Evolutionary conservation across 2,113 vertebrate species (phyloP).

Genomic region (Dipodomys merriami): DNA sequence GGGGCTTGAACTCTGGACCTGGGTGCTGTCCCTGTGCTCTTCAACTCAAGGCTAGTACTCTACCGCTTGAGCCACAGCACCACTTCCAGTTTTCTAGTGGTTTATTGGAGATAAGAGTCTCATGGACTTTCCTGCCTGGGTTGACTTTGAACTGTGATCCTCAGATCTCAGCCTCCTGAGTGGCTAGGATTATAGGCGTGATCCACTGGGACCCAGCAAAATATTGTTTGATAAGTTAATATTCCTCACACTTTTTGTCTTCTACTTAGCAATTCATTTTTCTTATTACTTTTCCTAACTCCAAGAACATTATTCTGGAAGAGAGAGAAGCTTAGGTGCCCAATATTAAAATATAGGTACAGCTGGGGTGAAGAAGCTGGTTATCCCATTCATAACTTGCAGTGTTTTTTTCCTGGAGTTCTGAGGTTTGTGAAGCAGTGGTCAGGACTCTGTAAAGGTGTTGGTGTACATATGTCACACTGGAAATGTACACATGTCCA

Average conservation of each 20-base stretch:
- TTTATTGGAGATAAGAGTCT: too few relatives aligned
- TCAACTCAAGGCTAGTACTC: too few relatives aligned
- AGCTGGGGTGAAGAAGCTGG: not conserved
- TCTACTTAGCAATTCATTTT: not conserved
- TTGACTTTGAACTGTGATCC: too few relatives aligned
- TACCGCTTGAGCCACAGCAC: too few relatives aligned
- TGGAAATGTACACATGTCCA: not conserved
- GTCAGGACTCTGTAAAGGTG: not conserved
- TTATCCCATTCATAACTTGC: not conserved
- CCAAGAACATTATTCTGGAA: not conserved
- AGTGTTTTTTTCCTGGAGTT: not conserved
- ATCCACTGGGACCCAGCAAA: too few relatives aligned
- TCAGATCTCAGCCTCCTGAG: too few relatives aligned
- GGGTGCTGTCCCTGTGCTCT: too few relatives aligned
- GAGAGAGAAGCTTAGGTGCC: not conserved
- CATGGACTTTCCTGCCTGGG: too few relatives aligned
- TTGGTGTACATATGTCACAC: not conserved
- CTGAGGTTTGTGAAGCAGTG: not conserved
- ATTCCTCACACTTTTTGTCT: not conserved
- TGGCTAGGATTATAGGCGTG: too few relatives aligned
- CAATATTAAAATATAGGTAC: not conserved
- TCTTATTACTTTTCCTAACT: constrained; percentile 3
- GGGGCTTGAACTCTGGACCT: too few relatives aligned
- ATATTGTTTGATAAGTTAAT: not conserved
- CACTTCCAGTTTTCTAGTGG: too few relatives aligned